Evolutionary conservation across 2,888 invertebrate species (phyloP).

Genomic region (Drosophila algonquin): DNA sequence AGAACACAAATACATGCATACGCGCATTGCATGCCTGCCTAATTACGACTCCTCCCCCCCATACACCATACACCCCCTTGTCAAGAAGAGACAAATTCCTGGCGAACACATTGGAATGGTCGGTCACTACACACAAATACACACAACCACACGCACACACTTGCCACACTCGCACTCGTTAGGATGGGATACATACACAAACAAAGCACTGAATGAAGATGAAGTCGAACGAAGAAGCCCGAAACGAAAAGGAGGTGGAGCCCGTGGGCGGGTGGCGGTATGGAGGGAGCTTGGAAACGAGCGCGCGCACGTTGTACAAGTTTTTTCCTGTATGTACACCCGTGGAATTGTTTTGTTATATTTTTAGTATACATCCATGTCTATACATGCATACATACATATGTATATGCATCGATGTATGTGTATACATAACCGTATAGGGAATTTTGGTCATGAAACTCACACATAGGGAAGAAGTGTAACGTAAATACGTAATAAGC

Average conservation of each 20-base stretch:
- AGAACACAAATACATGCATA: not conserved
- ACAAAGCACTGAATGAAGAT: conserved; percentile 41
- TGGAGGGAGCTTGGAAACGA: conserved; percentile 10
- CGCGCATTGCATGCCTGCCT: conserved; percentile 3
- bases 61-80: not conserved
- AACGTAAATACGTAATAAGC: conserved; percentile 29
- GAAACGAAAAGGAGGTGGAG: conserved; percentile 33
- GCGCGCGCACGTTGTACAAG: conserved; percentile 39
- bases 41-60: conserved; percentile 10
- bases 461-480: conserved; percentile 29
- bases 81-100: conserved; percentile 32
- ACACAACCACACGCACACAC: conserved; percentile 19
- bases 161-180: conserved; percentile 8
- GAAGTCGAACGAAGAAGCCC: not conserved
- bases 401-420: conserved; percentile 7
- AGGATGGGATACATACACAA: conserved; percentile 6
- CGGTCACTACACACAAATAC: conserved; percentile 12
- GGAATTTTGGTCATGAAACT: conserved; percentile 63
- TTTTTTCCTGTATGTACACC: conserved; percentile 16
- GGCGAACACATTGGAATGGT: conserved; percentile 47
- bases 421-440: conserved; percentile 29
- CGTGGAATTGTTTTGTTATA: conserved; percentile 16
- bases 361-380: conserved; percentile 12
- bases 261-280: conserved; percentile 7
- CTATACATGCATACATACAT: conserved; percentile 10